These are phyloP conservation scores for Leistus spinibarbis DNA, from an alignment of 2,888 invertebrate species.

Conservation along the genomic window DNA sequence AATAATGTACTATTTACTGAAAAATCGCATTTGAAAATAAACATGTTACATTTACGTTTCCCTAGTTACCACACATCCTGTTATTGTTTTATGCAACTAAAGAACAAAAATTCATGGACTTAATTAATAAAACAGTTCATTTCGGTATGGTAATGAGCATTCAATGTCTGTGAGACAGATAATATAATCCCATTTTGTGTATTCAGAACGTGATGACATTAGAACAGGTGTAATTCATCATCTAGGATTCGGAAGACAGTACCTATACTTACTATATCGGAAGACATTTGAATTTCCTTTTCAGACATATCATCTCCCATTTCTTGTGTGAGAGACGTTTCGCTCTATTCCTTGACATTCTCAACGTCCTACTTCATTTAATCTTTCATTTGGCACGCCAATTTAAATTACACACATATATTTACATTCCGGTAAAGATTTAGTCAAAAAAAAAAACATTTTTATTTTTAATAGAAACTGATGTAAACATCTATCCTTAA, in stretches of 20 bases:
- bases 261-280: background rate
- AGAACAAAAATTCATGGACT: no score
- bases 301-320: slow-evolving; percentile 27
- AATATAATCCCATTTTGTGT: background rate
- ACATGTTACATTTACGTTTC: no score
- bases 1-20: no score
- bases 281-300: slow-evolving; percentile 38
- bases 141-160: background rate
- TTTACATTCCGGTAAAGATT: no score
- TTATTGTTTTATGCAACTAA: no score
- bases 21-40: no score
- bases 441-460: no score
- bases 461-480: no score
- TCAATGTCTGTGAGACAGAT: background rate
- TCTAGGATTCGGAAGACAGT: background rate
- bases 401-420: background rate
- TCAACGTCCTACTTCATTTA: background rate
- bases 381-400: background rate
- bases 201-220: slow-evolving; percentile 7
- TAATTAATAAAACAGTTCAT: background rate
- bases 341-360: no score
- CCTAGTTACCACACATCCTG: no score
- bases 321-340: background rate
- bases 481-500: no score
- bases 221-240: slow-evolving; percentile 1